Conservation (phyloP, 2,797 vertebrate genomes). For the Lepus oiostolus region DNA sequence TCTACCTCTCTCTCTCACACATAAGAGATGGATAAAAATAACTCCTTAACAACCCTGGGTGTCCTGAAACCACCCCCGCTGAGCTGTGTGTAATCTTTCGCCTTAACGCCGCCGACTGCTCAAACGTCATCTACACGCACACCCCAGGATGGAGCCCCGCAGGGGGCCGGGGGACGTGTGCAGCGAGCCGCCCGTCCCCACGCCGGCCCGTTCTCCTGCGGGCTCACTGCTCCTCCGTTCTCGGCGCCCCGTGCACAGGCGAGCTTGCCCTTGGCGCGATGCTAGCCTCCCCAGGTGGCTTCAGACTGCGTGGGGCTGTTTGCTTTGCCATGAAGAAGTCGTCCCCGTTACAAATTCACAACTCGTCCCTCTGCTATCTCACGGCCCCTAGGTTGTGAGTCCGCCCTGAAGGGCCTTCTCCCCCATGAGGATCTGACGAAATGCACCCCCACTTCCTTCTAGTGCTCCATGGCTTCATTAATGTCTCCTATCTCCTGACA, state of each 20-base stretch:
- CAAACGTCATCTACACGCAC: neutral
- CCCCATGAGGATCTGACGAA: conserved; percentile 1
- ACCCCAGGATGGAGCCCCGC: too few species aligned
- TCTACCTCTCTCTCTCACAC: too few species aligned
- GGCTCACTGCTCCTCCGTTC: too few species aligned
- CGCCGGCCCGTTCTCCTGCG: too few species aligned
- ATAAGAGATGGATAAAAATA: neutral
- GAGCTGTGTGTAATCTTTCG: neutral
- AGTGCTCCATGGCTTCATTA: neutral
- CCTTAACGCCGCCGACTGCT: too few species aligned
- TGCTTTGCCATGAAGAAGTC: neutral
- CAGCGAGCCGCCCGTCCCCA: too few species aligned
- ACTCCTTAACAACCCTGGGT: neutral
- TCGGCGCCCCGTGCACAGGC: too few species aligned
- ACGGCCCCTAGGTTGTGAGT: neutral
- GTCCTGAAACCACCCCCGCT: neutral
- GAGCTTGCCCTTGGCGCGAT: too few species aligned
- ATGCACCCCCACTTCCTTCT: conserved; percentile 38
- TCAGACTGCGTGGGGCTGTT: neutral
- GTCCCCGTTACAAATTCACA: conserved; percentile 38
- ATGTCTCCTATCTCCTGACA: neutral
- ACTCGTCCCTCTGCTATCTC: neutral
- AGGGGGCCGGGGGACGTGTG: too few species aligned
- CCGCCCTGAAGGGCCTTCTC: conserved; percentile 25
- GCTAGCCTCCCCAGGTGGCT: neutral